Evolutionary conservation across 2,797 vertebrate genomes (phyloP).

Genomic region (Thaleichthys pacificus): DNA sequence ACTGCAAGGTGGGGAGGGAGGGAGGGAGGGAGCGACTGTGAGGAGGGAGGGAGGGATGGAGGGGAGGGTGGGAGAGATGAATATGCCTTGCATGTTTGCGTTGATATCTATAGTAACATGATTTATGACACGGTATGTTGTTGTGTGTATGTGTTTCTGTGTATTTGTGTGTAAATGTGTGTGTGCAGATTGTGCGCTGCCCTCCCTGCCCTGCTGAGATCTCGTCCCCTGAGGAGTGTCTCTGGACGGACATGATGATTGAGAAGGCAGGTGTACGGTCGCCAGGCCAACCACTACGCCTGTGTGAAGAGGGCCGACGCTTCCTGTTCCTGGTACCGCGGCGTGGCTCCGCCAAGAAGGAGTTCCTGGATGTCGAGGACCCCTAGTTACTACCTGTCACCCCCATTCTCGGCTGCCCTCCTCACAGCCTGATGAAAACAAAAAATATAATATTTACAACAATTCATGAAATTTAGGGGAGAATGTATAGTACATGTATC

Average conservation of each 20-base stretch:
- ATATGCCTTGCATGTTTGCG: no score
- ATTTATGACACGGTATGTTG: no score
- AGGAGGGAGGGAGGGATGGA: no score
- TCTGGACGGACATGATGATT: slow-evolving; percentile 98
- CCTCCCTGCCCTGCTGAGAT: slow-evolving; percentile 90
- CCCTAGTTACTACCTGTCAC: slow-evolving; percentile 74
- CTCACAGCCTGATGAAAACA: slow-evolving; percentile 51
- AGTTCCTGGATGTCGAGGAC: slow-evolving; percentile 95
- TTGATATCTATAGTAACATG: no score
- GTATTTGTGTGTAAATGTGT: no score
- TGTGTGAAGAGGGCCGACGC: slow-evolving; percentile 94
- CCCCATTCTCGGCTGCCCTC: slow-evolving; percentile 31
- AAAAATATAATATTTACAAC: not conserved
- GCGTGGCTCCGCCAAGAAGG: slow-evolving; percentile 91
- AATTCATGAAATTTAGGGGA: slow-evolving; percentile 5
- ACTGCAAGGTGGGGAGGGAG: no score
- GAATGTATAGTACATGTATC: slow-evolving; percentile 25
- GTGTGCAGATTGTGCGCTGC: slow-evolving; percentile 83
- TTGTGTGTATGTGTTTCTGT: not conserved
- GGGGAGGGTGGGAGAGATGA: no score
- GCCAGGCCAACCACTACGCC: slow-evolving; percentile 95
- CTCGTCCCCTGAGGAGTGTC: slow-evolving; percentile 89
- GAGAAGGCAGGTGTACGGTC: slow-evolving; percentile 95
- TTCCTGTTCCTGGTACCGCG: slow-evolving; percentile 96
- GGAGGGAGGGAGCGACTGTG: no score